phyloP scores from a whole-genome alignment of 2,888 invertebrate genomes.

The Agrypnus murinus region DNA sequence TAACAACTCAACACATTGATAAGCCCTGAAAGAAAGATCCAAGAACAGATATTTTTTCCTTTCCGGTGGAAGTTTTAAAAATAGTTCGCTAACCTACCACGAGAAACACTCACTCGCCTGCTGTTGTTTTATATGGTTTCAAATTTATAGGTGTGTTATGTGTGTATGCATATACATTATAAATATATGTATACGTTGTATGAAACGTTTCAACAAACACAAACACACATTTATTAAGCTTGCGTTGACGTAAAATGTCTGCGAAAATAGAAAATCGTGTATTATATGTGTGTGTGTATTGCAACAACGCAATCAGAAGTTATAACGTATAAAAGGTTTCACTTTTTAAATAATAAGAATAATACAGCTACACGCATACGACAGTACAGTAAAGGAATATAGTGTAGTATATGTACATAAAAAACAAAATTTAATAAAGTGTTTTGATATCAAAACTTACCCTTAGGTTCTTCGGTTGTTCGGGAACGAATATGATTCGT shows the following conservation, averaged over 20 bases:
- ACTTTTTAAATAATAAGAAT: too few species aligned
- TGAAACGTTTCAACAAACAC: constrained; percentile 19
- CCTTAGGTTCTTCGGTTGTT: too few species aligned
- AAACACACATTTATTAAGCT: constrained; percentile 23
- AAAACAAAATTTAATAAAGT: too few species aligned
- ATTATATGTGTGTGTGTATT: background rate
- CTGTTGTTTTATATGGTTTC: constrained; percentile 23
- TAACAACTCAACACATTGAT: too few species aligned
- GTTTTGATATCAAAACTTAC: too few species aligned
- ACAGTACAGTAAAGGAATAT: too few species aligned
- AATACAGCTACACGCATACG: too few species aligned
- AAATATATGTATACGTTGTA: constrained; percentile 26
- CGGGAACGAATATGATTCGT: background rate
- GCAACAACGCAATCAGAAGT: constrained; percentile 5
- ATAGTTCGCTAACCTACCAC: background rate
- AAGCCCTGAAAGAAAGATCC: too few species aligned
- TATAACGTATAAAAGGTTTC: background rate
- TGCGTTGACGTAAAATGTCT: constrained; percentile 17
- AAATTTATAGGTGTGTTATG: constrained; percentile 24
- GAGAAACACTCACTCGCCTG: background rate
- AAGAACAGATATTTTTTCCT: too few species aligned
- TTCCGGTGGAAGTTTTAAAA: too few species aligned
- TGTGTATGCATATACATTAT: constrained; percentile 20
- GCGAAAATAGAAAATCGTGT: constrained; percentile 16
- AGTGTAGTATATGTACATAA: too few species aligned